Evolutionary conservation across 2,113 vertebrate species (phyloP), one percentile per base, ranked within the genome.

Genomic region (Centropristis striata): DNA sequence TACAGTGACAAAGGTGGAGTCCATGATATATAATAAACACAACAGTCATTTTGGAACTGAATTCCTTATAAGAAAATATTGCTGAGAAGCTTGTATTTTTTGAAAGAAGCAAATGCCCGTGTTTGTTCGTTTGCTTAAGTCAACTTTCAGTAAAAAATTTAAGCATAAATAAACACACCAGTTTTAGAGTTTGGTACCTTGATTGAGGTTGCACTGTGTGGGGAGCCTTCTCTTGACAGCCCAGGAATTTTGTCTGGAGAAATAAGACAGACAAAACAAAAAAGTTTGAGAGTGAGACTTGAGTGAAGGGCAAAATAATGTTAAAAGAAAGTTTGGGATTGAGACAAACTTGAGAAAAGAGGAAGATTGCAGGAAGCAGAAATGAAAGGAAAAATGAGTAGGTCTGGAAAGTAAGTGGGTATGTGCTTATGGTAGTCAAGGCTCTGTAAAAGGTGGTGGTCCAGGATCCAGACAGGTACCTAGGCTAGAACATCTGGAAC

Each of bases 221-320:
- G 98, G 20, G 98, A 99, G n/a, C 95, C 94, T 53, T 99, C 98
- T 94, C 97, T 95, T 70, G 97, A 98, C 21, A 73, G 94, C 81
- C 91, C 95, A 83, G 84, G 98, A 93, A 94, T 97, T 97, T 95
- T 95, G 94, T 98, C 90, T 83, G 50, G 6, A 78, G 42, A 68
- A 25, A 79, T 2, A 36, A 61, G 46, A 71, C 59, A 55, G 79
- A 70, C 51, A 86, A 78, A 89, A 59, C 13, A 21, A 25, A 66
- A 50, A 0, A 23, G 6, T 50, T 20, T 46, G 14, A 75, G 0
- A 8, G 14, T 61, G 9, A 75, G 57, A 71, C 16, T 39, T 39
- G 6, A 50, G 58, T 37, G 36, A 53, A 1, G 14, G 1, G 1
- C 7, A 49, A 61, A 49, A 28, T 9, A 21, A 20, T 4, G 21